Evolutionary conservation across 2,797 vertebrate genomes (phyloP).

Genomic region (Protosalanx chinensis): DNA sequence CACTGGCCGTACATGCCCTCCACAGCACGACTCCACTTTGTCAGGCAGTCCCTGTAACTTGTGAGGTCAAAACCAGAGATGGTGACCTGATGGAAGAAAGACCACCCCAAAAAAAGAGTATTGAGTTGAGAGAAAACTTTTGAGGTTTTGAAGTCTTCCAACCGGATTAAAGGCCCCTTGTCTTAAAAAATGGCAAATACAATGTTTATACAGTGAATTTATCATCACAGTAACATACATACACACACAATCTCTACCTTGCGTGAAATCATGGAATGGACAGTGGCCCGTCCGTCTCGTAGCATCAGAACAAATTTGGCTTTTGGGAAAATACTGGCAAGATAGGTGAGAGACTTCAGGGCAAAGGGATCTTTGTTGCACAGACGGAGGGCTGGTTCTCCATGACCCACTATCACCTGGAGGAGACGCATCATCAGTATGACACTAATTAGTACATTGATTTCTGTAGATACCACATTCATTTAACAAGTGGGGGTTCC

Average conservation of each 20-base stretch:
- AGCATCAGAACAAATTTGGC: conserved; percentile 93
- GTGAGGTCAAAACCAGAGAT: conserved; percentile 92
- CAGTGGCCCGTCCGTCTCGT: conserved; percentile 85
- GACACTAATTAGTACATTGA: not conserved
- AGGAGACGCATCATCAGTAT: not conserved
- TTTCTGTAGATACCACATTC: not conserved
- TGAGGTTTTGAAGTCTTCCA: no score
- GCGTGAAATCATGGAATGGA: conserved; percentile 94
- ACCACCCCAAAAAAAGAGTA: not conserved
- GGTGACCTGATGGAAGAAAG: conserved; percentile 67
- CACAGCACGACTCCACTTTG: conserved; percentile 91
- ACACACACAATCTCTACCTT: conserved; percentile 65
- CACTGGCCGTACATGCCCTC: conserved; percentile 95
- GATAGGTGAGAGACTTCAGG: conserved; percentile 87
- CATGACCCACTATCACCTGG: conserved; percentile 76
- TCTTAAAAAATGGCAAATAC: no score
- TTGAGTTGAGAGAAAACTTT: no score
- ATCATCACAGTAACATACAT: not conserved
- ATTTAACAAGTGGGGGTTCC: no score
- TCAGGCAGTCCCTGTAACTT: conserved; percentile 92
- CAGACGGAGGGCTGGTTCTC: conserved; percentile 86
- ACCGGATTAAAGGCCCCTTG: no score
- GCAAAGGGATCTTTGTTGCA: conserved; percentile 96
- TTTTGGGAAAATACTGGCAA: conserved; percentile 88
- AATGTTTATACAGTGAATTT: not conserved